phyloP scores from a whole-genome alignment of 2,113 vertebrate genomes.

The Aviceda subcristata region DNA sequence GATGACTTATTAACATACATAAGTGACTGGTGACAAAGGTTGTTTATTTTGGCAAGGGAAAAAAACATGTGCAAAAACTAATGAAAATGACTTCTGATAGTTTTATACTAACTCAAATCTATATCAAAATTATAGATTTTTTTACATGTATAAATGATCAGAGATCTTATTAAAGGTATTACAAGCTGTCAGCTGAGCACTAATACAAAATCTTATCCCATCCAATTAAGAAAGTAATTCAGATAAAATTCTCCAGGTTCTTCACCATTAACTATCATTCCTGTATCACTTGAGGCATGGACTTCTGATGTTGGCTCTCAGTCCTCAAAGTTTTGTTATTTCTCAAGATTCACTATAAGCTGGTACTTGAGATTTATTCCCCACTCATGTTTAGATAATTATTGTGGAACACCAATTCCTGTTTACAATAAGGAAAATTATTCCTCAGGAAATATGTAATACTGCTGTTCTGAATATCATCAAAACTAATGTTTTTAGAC shows the following conservation, averaged over 20 bases:
- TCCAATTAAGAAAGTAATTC: background rate
- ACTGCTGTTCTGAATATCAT: background rate
- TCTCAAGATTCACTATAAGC: background rate
- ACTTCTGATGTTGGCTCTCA: background rate
- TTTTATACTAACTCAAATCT: no score
- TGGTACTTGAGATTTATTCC: background rate
- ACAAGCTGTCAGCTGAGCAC: background rate
- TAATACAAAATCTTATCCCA: background rate
- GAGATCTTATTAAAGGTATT: background rate
- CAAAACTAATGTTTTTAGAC: background rate
- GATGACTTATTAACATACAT: no score
- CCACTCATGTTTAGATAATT: background rate
- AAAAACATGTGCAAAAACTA: no score
- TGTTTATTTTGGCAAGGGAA: no score
- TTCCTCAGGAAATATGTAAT: background rate
- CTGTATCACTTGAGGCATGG: background rate
- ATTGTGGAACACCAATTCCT: background rate
- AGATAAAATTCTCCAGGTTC: background rate
- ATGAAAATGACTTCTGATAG: no score
- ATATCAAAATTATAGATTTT: background rate
- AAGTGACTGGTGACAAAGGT: no score
- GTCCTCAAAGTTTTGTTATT: background rate
- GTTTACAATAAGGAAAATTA: background rate
- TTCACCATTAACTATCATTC: background rate
- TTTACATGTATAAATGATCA: background rate